Base-by-base conservation (phyloP, 2,113 vertebrate species). In the Ibidorhyncha struthersii region DNA sequence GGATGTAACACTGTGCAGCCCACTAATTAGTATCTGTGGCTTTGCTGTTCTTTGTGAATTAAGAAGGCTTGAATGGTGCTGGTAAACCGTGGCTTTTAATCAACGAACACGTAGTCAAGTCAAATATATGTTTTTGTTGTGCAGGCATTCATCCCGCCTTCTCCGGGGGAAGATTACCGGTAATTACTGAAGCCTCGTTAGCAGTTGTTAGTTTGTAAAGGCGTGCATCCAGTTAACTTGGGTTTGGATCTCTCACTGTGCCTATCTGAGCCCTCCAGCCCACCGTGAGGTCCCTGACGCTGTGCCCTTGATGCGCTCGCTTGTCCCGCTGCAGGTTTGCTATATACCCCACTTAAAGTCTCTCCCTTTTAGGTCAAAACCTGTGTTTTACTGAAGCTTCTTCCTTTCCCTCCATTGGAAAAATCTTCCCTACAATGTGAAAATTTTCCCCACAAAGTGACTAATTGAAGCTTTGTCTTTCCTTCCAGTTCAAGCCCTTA, bases 271-370 rank as follows among this genome's bases (percentile, higher is more conserved):
- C 38, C 53, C 29, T 26, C 20, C 43, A 16, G 59, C 40, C 65
- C 6, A 2, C 1, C 1, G 41, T 6, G 56, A 12, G 4, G 56
- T 23, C 58, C 38, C 47, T 6, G 3, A 0, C 0, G 2, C 14
- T 4, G 30, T 2, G 2, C 6, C 22, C 47, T 14, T 6, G 1
- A 0, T 5, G 53, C 0, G 4, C 21, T 45, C 1, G 1, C 53
- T 50, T 13, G 22, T 50, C 49, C 49, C 22, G 49, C 22, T 8
- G 26, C 14, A 18, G 19, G 32, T 38, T 93, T n/a, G 41, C 79
- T 26, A 0, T 18, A 2, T 50, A 3, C 25, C 78, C 38, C 0
- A 0, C 32, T 38, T 20, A 2, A 29, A 11, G 11, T 32, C 16
- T 45, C 13, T 12, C 16, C 2, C 16, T 66, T 43, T 21, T 12